Evolutionary conservation across 2,113 vertebrate species (phyloP), one percentile per base, ranked within the genome.

Genomic region (Atrichornis clamosus): DNA sequence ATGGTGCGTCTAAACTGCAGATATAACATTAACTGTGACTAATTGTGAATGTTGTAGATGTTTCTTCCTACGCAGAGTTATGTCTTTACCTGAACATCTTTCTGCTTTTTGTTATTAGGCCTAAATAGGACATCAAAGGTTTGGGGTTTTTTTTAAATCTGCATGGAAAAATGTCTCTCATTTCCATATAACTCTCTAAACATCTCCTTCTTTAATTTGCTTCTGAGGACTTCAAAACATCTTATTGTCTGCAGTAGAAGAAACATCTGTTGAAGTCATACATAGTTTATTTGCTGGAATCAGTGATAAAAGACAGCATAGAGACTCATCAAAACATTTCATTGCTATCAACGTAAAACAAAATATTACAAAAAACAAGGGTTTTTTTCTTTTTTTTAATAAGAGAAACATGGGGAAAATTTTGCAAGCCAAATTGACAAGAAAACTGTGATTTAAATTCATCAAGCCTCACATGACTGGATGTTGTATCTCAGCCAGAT

Each of bases 231-330:
- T 96, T 91, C 82, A 94, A 95, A 95, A 96, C 73, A 65, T 95
- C 91, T 86, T 77, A 76, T 33, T 92, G 89, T 81, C 86, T 0
- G 0, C 72, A 93, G 81, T 8, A 96, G 94, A 89, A 96, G 75
- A 95, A 97, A 96, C 94, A 97, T 95, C 95, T 96, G 95, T 81
- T 95, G 90, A 95, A 96, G 91, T 93, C 87, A 90, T 78, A 87
- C 88, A 55, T 23, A 90, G 91, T 96, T 96, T 94, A 93, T 73
- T 95, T 93, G 60, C 85, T 96, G 90, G 56, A 77, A 78, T 73
- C 58, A 30, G 76, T 90, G 91, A 96, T 62, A 94, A 93, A 95
- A 96, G 83, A 86, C 96, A 96, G 91, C 82, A 81, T 26, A 64
- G 79, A 91, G 28, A 80, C 84, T 86, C 64, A 95, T 68, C 59